Base-by-base conservation (phyloP, 2,888 invertebrate species). In the Ditylenchus weischeri region DNA sequence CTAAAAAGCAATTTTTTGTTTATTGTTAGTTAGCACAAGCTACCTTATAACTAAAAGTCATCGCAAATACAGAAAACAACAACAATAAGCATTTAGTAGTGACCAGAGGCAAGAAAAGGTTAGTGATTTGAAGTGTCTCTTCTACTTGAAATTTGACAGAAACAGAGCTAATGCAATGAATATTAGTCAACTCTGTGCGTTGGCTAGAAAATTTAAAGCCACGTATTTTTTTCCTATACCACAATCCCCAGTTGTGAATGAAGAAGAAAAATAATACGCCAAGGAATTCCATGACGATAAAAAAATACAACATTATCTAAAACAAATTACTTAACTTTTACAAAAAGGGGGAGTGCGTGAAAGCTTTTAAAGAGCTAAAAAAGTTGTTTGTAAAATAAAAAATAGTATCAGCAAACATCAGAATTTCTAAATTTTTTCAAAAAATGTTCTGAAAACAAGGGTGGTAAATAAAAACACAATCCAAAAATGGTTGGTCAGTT, bases 81-180 rank as follows among this genome's bases (percentile, higher is more conserved):
- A 54, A 54, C 54, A 54, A 54, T 15, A 29, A 54, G 8, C 54
- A 54, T n/a, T 54, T 54, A 13, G 29, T 29, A 23, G n/a, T 23
- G 29, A 54, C 54, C 2, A 54, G 21, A 23, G 54, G 54, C 54
- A 54, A 29, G n/a, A 54, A 54, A 10, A 54, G 11, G 4, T 29
- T 54, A 29, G 54, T 54, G 10, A 29, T 54, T 54, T 29, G 54
- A 54, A 54, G 2, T 54, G 54, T 54, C 8, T 54, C 54, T 29
- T 54, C 54, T 7, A 54, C 29, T 54, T 54, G 54, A 29, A 54
- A 54, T 54, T 54, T 54, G 54, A 54, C 54, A 23, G 54, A 54
- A 2, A 54, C 21, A 21, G 54, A 29, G 21, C 29, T 11, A 29
- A 54, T 18, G 11, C 23, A 23, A 21, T 1, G 11, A 23, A 54